Evolutionary conservation across 2,797 vertebrate species (phyloP), one percentile per base, ranked within the genome.

Genomic region (Eulemur albifrons): DNA sequence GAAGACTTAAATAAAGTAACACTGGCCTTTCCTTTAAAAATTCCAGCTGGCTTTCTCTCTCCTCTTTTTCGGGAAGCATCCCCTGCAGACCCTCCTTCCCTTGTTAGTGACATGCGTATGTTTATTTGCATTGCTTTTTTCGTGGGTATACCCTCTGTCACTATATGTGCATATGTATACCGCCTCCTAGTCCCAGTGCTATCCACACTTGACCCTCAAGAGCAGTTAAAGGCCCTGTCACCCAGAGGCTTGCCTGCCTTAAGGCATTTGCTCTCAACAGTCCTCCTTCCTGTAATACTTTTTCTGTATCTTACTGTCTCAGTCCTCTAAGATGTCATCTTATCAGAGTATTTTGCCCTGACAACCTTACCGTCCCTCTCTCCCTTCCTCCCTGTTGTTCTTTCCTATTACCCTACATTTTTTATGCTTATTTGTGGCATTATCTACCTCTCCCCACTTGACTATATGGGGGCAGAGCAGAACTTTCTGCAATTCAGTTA

Each of bases 1-100:
- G 45, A 25, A 72, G 48, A 69, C 45, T 81, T 38, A 65, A 54
- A 1, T 50, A 61, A 70, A 89, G 50, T 61, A 82, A 76, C 25
- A n/a, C 27, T n/a, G 23, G 18, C 13, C 59, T 45, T 88, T 84
- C 45, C 45, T 89, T 92, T 65, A 70, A 93, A 87, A 87, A 57
- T 88, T 14, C 38, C 15, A 20, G 14, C 43, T 45, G 35, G 18
- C 35, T 88, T 94, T 87, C 27, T 63, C 20, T n/a, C 20, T n/a
- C 0, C 21, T 63, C 32, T 63, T 18, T 69, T 69, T 73, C 23
- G 5, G 65, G 17, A 95, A 76, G 32, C 30, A 38, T 40, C 11
- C 21, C 5, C 13, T 1, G 0, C 18, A 70, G 38, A 38, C 61
- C 38, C 32, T 73, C 17, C 45, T 50, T 81, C 43, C 59, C 35